phyloP scores from a whole-genome alignment of 2,113 vertebrate species.

The Lamprologus speciosus region DNA sequence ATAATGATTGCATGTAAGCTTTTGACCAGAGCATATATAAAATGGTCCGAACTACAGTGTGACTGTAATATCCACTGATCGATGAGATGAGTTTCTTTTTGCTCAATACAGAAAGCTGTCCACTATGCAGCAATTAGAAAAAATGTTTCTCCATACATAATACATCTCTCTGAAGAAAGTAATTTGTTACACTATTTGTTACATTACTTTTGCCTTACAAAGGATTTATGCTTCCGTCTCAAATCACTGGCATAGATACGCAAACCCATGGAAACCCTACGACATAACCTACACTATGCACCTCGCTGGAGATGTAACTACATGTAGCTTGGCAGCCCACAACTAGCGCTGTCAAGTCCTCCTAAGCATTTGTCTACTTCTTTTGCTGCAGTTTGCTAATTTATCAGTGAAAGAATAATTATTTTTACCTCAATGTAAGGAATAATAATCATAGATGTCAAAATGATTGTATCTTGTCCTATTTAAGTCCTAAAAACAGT shows the following conservation, averaged over 20 bases:
- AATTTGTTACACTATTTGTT: background rate
- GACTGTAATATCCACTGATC: background rate
- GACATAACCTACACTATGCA: background rate
- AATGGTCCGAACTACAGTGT: background rate
- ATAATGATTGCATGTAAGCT: background rate
- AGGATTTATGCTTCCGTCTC: background rate
- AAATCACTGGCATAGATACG: rapidly evolving
- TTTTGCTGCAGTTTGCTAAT: background rate
- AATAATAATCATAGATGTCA: background rate
- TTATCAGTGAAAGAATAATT: background rate
- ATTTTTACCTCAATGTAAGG: background rate
- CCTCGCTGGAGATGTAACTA: background rate
- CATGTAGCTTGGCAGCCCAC: background rate
- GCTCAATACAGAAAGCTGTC: background rate
- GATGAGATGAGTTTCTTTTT: background rate
- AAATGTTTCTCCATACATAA: background rate
- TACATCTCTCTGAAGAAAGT: background rate
- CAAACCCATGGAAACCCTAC: background rate
- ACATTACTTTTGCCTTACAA: background rate
- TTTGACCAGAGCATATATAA: background rate
- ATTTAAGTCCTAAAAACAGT: background rate
- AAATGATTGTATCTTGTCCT: background rate
- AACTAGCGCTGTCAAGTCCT: background rate
- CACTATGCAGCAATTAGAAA: background rate
- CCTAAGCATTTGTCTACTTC: background rate